Conservation (phyloP, 2,797 vertebrate species). For the Okamejei kenojei region DNA sequence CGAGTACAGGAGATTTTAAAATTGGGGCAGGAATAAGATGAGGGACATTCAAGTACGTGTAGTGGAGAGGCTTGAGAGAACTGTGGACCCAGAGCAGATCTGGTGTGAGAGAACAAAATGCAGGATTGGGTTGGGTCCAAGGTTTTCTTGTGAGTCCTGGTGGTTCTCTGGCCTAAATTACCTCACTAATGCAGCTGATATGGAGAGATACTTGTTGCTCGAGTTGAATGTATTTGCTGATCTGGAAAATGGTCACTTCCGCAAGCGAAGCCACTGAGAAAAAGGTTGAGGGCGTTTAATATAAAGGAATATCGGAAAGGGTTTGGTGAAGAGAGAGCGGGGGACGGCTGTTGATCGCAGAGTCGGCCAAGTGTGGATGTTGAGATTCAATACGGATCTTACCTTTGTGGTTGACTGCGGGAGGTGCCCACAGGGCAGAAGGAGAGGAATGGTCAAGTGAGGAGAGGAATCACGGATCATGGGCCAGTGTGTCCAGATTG, state of each 20-base stretch:
- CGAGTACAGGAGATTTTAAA: not conserved
- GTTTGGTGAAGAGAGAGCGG: too few relatives aligned
- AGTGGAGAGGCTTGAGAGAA: not conserved
- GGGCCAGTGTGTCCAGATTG: too few relatives aligned
- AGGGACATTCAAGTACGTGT: not conserved
- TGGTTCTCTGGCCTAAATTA: not conserved
- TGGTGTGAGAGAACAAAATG: not conserved
- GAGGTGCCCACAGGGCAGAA: too few relatives aligned
- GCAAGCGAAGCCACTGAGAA: not conserved
- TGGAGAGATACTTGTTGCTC: not conserved
- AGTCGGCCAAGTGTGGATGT: too few relatives aligned
- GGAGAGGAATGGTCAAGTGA: too few relatives aligned
- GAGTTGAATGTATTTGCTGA: not conserved
- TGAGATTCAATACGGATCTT: too few relatives aligned
- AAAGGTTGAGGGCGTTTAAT: not conserved
- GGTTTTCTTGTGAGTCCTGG: not conserved
- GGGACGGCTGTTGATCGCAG: too few relatives aligned
- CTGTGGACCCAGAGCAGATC: not conserved
- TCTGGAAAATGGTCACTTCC: not conserved
- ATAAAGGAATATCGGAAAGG: not conserved
- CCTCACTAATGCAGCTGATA: not conserved
- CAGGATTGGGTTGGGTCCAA: not conserved
- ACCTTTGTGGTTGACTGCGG: too few relatives aligned
- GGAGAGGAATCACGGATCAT: too few relatives aligned
- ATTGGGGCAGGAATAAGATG: not conserved